Percentiles rank a stretch among this genome's conserved stretches.
phyloP scores from a whole-genome alignment of 2,888 invertebrate genomes.

The Stictocephala bisonia region DNA sequence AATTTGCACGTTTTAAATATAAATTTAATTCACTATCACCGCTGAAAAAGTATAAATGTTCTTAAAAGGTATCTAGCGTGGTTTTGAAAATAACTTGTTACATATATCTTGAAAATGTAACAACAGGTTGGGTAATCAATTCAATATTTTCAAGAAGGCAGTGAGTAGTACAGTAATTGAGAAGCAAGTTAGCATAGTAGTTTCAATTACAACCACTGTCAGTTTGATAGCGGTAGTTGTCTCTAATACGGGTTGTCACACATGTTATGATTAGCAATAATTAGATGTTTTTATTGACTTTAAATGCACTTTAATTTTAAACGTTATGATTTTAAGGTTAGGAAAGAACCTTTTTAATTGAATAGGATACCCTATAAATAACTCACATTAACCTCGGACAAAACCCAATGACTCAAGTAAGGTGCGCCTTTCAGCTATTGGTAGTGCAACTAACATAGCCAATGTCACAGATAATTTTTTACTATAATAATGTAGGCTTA shows the following conservation, averaged over 20 bases:
- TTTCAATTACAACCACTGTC: constrained; percentile 5
- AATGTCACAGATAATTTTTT: constrained; percentile 9
- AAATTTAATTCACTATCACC: no score
- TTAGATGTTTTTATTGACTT: constrained; percentile 5
- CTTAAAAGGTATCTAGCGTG: no score
- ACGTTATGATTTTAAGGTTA: constrained; percentile 24
- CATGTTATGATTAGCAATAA: constrained; percentile 20
- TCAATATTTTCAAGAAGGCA: constrained; percentile 24
- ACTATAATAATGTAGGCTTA: constrained; percentile 17
- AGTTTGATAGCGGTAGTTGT: constrained; percentile 37
- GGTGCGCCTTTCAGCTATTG: constrained; percentile 33
- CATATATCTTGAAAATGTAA: no score
- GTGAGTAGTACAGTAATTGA: constrained; percentile 19
- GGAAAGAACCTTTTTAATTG: background rate
- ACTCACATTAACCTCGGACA: no score
- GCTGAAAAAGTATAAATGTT: no score
- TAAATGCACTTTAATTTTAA: background rate
- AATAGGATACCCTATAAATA: no score
- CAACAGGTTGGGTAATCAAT: no score
- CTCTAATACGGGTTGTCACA: constrained; percentile 14
- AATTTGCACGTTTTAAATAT: no score
- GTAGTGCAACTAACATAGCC: constrained; percentile 4
- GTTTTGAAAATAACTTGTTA: no score
- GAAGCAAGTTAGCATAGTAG: constrained; percentile 10
- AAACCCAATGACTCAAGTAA: constrained; percentile 31